phyloP scores from a whole-genome alignment of 2,797 vertebrate species.

The Odontamblyopus lacepedii region DNA sequence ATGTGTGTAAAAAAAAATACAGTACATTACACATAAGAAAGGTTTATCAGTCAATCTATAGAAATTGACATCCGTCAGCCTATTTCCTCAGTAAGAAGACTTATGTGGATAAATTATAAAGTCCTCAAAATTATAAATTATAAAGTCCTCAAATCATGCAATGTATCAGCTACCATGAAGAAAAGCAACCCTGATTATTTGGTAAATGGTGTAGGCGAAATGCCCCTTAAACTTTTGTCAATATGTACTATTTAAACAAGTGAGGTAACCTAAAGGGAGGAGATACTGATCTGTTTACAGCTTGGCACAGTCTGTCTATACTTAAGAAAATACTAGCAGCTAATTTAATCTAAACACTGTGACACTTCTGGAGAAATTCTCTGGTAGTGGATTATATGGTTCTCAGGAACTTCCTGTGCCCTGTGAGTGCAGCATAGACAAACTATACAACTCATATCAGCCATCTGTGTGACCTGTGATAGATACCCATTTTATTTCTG shows the following conservation, averaged over 20 bases:
- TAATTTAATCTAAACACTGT: conserved; percentile 12
- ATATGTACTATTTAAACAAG: background rate
- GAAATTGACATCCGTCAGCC: conserved; percentile 14
- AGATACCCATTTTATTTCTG: conserved; percentile 25
- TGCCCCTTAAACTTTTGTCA: background rate
- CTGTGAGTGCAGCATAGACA: conserved; percentile 18
- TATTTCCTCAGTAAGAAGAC: conserved; percentile 11
- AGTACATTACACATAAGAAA: background rate
- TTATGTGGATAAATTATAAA: no score
- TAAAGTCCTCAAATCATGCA: background rate
- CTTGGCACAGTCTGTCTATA: background rate
- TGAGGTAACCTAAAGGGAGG: background rate
- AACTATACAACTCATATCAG: conserved; percentile 2
- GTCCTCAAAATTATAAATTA: no score
- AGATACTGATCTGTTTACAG: background rate
- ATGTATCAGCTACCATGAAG: background rate
- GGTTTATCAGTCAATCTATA: conserved; percentile 8
- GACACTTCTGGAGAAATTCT: conserved; percentile 57
- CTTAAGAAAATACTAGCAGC: background rate
- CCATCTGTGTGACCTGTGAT: conserved; percentile 32
- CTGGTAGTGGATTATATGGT: conserved; percentile 59
- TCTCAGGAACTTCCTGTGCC: conserved; percentile 57
- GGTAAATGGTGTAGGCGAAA: background rate
- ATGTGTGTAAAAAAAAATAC: background rate
- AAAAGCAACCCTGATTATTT: background rate